phyloP scores from a whole-genome alignment of 1,140 invertebrate species.

The Teleopsis dalmanni region DNA sequence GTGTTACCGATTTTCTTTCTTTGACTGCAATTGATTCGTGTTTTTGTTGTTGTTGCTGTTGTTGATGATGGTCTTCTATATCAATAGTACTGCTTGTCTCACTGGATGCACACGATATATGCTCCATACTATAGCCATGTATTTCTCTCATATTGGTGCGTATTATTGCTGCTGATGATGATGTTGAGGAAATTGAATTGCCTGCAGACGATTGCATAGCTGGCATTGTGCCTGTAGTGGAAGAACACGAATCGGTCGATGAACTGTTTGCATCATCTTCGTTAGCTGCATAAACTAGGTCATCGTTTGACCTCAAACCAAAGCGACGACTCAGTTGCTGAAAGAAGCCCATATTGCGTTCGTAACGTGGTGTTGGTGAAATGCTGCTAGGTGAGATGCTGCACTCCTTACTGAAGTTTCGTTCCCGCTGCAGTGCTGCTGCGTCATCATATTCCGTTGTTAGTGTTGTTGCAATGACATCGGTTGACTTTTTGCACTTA shows the following conservation, averaged over 20 bases:
- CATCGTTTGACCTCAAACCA: slow-evolving; percentile 47
- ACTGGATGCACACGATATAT: slow-evolving; percentile 51
- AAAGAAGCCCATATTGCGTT: slow-evolving; percentile 52
- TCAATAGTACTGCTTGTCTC: slow-evolving; percentile 49
- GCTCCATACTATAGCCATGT: slow-evolving; percentile 37
- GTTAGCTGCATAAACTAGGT: slow-evolving; percentile 34
- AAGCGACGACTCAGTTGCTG: slow-evolving; percentile 54
- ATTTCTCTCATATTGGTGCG: not conserved
- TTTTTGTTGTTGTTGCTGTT: slow-evolving; percentile 15
- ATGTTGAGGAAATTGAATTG: slow-evolving; percentile 19
- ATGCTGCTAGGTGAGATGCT: slow-evolving; percentile 23
- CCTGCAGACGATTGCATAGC: not conserved
- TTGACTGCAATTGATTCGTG: slow-evolving; percentile 3
- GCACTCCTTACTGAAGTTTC: slow-evolving; percentile 8
- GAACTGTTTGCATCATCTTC: slow-evolving; percentile 53
- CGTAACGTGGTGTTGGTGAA: slow-evolving; percentile 47
- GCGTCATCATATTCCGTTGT: slow-evolving; percentile 11
- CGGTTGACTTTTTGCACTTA: slow-evolving; percentile 16
- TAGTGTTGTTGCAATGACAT: slow-evolving; percentile 16
- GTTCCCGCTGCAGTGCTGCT: slow-evolving; percentile 5
- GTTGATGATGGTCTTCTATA: slow-evolving; percentile 21
- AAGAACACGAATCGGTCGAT: slow-evolving; percentile 51
- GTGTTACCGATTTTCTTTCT: slow-evolving; percentile 22
- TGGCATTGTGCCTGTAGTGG: slow-evolving; percentile 43
- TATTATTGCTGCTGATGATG: not conserved